Evolutionary conservation across 2,113 vertebrate genomes (phyloP).

Genomic region (Alouatta palliata): DNA sequence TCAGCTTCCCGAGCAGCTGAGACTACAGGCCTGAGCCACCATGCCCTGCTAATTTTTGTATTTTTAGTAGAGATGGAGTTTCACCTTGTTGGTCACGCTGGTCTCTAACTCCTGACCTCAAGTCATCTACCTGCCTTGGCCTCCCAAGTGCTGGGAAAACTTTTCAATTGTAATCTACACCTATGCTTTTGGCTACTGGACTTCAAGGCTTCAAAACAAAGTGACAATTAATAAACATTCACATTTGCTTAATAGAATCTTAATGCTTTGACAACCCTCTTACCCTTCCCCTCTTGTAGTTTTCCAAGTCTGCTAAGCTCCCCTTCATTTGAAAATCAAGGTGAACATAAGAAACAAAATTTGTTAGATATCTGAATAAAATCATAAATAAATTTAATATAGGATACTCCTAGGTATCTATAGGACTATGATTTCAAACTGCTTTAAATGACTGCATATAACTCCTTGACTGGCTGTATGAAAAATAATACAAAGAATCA

Average conservation of each 20-base stretch:
- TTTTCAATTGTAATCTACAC: background rate
- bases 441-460: background rate
- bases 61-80: too few species aligned
- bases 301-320: background rate
- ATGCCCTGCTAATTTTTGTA: too few species aligned
- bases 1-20: too few species aligned
- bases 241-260: background rate
- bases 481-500: background rate
- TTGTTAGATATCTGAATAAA: background rate
- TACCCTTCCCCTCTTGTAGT: background rate
- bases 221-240: background rate
- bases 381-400: background rate
- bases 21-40: too few species aligned
- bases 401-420: background rate
- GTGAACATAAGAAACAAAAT: background rate
- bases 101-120: too few species aligned
- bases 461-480: background rate
- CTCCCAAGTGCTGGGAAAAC: too few species aligned
- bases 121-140: too few species aligned
- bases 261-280: background rate
- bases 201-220: conserved; percentile 6
- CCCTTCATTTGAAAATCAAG: conserved; percentile 5
- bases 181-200: background rate
- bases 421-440: conserved; percentile 9
- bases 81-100: too few species aligned